A percentile compares a stretch with the other conserved stretches of the same genome.
Evolutionary conservation across 1,140 invertebrate genomes (phyloP).

Genomic region (Atta texana): DNA sequence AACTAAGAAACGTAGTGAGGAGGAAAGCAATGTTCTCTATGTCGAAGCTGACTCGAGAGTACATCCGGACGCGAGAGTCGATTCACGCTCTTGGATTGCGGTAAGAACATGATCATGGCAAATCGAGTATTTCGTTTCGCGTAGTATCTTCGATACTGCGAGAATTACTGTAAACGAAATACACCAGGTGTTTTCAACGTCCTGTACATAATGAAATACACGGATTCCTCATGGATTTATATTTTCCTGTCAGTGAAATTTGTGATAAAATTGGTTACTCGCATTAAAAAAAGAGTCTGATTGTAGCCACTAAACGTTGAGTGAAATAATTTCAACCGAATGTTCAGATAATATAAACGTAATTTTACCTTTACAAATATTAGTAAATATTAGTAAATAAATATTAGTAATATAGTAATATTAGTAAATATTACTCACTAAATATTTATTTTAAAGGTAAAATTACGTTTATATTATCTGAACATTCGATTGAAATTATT

Average conservation of each 20-base stretch:
- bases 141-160: neutral
- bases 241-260: neutral
- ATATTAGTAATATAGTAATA: no score
- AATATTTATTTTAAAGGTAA: no score
- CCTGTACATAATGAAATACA: neutral
- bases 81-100: slow-evolving; percentile 45
- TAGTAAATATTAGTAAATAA: no score
- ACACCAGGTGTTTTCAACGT: neutral
- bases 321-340: no score
- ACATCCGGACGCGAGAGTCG: slow-evolving; percentile 27
- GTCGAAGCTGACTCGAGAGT: slow-evolving; percentile 28
- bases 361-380: no score
- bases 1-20: slow-evolving; percentile 18
- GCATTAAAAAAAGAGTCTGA: neutral
- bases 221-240: neutral
- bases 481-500: no score
- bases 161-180: slow-evolving; percentile 14
- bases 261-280: neutral
- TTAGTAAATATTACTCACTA: no score
- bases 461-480: no score
- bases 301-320: no score
- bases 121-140: slow-evolving; percentile 22
- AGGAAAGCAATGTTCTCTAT: slow-evolving; percentile 54
- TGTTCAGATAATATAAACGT: no score
- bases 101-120: slow-evolving; percentile 38